Evolutionary conservation across 2,888 invertebrate genomes (phyloP), one percentile per base, ranked within the genome.

Genomic region (Rosalia funebris): DNA sequence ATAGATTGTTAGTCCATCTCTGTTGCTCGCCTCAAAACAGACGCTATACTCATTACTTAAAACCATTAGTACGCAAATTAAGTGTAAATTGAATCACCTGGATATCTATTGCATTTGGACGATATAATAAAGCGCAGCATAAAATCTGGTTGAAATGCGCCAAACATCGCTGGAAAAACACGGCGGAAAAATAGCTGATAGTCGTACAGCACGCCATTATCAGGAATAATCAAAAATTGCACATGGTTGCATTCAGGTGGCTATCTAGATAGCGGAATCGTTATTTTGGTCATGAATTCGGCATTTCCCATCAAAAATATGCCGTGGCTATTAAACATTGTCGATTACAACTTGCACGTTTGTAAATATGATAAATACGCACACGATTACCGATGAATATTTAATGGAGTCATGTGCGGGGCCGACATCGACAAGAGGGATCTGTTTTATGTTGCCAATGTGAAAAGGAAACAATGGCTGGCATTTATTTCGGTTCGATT

Each of bases 161-260:
- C 52, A 52, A 57, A 58, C 45, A 45, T 16, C 50, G 48, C 39
- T 59, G 64, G 56, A 64, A 64, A 64, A 64, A 63, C 55, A 37
- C 55, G 53, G 37, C 60, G 57, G 53, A 63, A 63, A 68, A 63
- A 63, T 61, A 62, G 60, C 57, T 56, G 70, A 72, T 71, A 70
- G 62, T 52, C 56, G 58, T 45, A 62, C 64, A 70, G 70, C 74
- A 75, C 71, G 72, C 71, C 61, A 70, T 59, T 73, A 77, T 76
- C 76, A 52, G 63, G 58, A 59, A 70, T 76, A 78, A 78, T 78
- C 78, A 77, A 77, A 77, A 77, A 76, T 71, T 77, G 77, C 78
- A 78, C 75, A 77, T 78, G 78, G 72, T 71, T 76, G 71, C 75
- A 76, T 71, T 75, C 74, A 66, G 67, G 67, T 67, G 57, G 60